Base-by-base conservation (phyloP, 2,888 invertebrate species). In the Hemithea aestivaria region DNA sequence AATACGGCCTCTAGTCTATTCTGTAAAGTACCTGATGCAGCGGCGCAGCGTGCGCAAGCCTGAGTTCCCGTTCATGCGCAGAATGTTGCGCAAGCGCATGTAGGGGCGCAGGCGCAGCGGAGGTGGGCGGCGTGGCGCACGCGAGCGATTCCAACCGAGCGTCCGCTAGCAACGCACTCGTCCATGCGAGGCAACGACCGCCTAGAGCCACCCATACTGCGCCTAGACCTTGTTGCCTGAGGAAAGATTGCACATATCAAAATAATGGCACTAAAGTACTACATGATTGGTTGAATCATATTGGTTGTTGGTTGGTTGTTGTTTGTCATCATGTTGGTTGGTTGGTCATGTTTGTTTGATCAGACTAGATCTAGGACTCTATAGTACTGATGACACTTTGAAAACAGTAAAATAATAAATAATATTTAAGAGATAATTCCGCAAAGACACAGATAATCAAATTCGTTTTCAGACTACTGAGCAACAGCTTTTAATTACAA, bases 181-280 rank as follows among this genome's bases (percentile, higher is more conserved):
- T 84, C 66, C 97, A 88, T 16, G 92, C 90, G n/a, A 97, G 88
- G 41, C 95, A 94, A 49, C 94, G 94, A 11, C 93, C 93, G 7
- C 96, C 95, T 34, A 97, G 89, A 0, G 96, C 96, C 10, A 97
- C 96, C 62, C 95, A 95, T 7, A 97, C 89, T 1, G 95, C 96
- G 34, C 96, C 95, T 51, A 96, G 94, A 20, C 95, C 94, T 80
- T 96, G 96, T 77, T 94, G 94, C 68, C 92, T 92, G 66, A 1
- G 27, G 0, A 36, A 20, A 9, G 11, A 4, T 4, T 16, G 5
- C 16, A 16, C 16, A 16, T 16, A 2, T 16, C 5, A 16, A n/a
- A n/a, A n/a, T n/a, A n/a, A n/a, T n/a, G n/a, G n/a, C n/a, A n/a
- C n/a, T n/a, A n/a, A n/a, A n/a, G n/a, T n/a, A n/a, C n/a, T n/a